Conservation (phyloP, 2,888 invertebrate species). For the Selenia dentaria region DNA sequence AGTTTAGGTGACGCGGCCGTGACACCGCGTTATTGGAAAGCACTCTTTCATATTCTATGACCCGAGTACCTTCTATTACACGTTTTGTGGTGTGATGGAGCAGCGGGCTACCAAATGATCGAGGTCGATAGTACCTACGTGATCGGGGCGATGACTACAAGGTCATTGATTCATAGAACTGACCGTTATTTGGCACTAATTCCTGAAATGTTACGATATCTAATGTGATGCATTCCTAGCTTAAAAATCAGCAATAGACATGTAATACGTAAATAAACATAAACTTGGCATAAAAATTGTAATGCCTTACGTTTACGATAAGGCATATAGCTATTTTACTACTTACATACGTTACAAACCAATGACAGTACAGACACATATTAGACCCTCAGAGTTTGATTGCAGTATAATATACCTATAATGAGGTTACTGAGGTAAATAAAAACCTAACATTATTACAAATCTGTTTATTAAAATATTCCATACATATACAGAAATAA, state of each 20-base stretch:
- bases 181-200: constrained; percentile 15
- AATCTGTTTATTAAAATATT: constrained; percentile 31
- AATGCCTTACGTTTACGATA: too few relatives aligned
- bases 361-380: too few relatives aligned
- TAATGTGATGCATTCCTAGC: too few relatives aligned
- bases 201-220: background rate
- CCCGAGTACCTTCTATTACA: background rate
- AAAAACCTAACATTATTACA: background rate
- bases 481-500: constrained; percentile 31
- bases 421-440: constrained; percentile 1
- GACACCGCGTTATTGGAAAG: constrained; percentile 65
- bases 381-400: too few relatives aligned
- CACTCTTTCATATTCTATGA: constrained; percentile 18
- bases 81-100: constrained; percentile 31
- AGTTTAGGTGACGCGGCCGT: constrained; percentile 59
- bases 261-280: too few relatives aligned
- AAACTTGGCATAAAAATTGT: too few relatives aligned
- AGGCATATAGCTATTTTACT: too few relatives aligned
- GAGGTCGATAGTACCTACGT: constrained; percentile 68
- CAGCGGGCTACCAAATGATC: constrained; percentile 36
- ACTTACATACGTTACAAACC: too few relatives aligned
- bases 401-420: too few relatives aligned
- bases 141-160: constrained; percentile 55
- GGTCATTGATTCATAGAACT: constrained; percentile 44
- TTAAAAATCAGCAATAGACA: too few relatives aligned